Percentiles rank a stretch among this genome's conserved stretches.
phyloP scores from a whole-genome alignment of 2,113 vertebrate genomes.

The Carlito syrichta region DNA sequence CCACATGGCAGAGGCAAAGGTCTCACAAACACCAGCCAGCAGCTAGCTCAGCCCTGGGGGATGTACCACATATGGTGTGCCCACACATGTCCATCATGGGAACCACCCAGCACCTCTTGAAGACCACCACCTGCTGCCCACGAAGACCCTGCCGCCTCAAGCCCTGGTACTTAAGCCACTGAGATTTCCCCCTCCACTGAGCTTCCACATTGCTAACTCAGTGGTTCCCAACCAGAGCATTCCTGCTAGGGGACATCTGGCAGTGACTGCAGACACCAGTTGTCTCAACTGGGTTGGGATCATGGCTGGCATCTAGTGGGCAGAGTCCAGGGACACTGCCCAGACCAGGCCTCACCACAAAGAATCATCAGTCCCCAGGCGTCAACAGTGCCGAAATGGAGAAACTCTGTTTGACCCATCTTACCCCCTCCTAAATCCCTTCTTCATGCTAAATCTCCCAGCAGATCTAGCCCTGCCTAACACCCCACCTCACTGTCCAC shows the following conservation, averaged over 20 bases:
- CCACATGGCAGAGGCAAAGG: too few species aligned
- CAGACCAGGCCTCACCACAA: background rate
- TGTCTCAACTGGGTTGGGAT: background rate
- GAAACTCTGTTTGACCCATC: fast-evolving
- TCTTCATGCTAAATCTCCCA: background rate
- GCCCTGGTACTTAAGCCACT: background rate
- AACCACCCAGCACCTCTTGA: background rate
- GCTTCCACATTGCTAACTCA: background rate
- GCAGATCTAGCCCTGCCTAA: fast-evolving
- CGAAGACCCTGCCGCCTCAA: background rate
- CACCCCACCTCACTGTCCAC: background rate
- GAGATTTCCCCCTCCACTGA: background rate
- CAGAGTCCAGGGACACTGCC: background rate
- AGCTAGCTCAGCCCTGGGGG: fast-evolving
- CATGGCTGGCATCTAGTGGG: too few species aligned
- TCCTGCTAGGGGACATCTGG: background rate
- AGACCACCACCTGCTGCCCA: background rate
- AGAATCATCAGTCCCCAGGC: background rate
- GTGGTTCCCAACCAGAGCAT: background rate
- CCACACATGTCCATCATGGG: background rate
- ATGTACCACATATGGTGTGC: background rate
- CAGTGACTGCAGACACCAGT: background rate
- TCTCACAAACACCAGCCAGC: fast-evolving
- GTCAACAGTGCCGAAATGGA: fast-evolving
- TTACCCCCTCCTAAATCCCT: background rate